Evolutionary conservation across 1,140 invertebrate species (phyloP), one percentile per base, ranked within the genome.

Genomic region (Drosophila lowei): DNA sequence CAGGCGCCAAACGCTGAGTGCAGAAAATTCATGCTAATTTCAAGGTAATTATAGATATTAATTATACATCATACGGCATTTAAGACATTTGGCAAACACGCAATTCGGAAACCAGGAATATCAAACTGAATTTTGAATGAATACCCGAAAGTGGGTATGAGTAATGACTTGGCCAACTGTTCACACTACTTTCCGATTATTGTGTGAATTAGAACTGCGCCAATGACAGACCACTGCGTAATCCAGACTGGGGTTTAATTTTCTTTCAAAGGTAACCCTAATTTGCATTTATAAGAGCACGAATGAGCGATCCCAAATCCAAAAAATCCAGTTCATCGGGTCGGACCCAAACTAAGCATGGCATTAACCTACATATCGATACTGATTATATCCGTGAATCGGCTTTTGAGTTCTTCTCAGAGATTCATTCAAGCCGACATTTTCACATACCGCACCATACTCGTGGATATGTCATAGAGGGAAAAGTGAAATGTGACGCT

Each of bases 401-500:
- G 48, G 5, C 44, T 55, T 41, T 62, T 55, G 25, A 15, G 15
- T 9, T 43, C 56, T 28, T 52, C 38, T 73, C 42, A 52, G 71
- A 55, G 72, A 6, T 58, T 44, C 54, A 58, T 74, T 74, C 53
- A 65, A 60, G 55, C 8, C 52, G 25, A 55, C 44, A 52, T 75
- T 75, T 75, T 67, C 72, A 55, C 62, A 67, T 48, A 44, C 53
- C 30, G 8, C 8, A 5, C 11, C 4, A 38, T 38, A 11, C 0
- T 13, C 34, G 11, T 23, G 16, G 21, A 25, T n/a, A n/a, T n/a
- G n/a, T n/a, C n/a, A n/a, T n/a, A n/a, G 50, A 25, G 55, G 46
- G 46, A 54, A 86, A 86, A 85, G 81, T 85, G 77, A 85, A 85
- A 85, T 86, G 81, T 85, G 73, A 86, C 73, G 78, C 47, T 58